Base-by-base conservation (phyloP, 1,140 invertebrate genomes). In the Drosophila nigrodunni region DNA sequence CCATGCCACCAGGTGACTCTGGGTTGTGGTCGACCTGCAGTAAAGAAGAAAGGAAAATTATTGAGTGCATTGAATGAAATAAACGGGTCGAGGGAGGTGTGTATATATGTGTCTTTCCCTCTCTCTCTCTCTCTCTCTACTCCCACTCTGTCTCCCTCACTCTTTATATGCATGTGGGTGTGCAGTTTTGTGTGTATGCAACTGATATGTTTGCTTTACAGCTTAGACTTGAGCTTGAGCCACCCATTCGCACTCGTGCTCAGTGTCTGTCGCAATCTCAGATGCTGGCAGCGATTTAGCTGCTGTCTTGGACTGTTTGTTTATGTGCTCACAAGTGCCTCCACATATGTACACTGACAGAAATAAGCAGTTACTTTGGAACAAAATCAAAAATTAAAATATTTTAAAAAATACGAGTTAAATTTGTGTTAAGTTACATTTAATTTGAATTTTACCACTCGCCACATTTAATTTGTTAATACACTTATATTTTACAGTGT, bases 1-100 rank as follows among this genome's bases (percentile, higher is more conserved):
- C 96, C 95, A 69, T 96, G 94, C 96, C 96, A 97, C 97, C 97
- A 97, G 11, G 96, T 97, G 30, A 97, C 96, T 58, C 95, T 94
- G 0, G 97, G 96, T 41, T 95, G 94, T 11, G 97, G 97, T 55
- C 96, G 95, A 83, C 96, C 96, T 97, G 91, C 39, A 57, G 21
- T 30, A 54, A 71, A 54, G 37, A 80, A 87, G 54, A 65, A 80
- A 81, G 47, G 59, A 85, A 68, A 89, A 88, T 89, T 81, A 88
- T 74, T 59, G 70, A 77, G 70, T 77, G 58, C 52, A 67, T 64
- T 54, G 50, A 62, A 46, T 47, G 55, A 41, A 37, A 50, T 46
- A 35, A 49, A 44, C 35, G 41, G 59, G 46, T 62, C 37, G 70
- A 30, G 15, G 60, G 10, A 21, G 30, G 1, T 44, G 4, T 7